Evolutionary conservation across 2,797 vertebrate species (phyloP).

Genomic region (Spinibarbus caldwelli): DNA sequence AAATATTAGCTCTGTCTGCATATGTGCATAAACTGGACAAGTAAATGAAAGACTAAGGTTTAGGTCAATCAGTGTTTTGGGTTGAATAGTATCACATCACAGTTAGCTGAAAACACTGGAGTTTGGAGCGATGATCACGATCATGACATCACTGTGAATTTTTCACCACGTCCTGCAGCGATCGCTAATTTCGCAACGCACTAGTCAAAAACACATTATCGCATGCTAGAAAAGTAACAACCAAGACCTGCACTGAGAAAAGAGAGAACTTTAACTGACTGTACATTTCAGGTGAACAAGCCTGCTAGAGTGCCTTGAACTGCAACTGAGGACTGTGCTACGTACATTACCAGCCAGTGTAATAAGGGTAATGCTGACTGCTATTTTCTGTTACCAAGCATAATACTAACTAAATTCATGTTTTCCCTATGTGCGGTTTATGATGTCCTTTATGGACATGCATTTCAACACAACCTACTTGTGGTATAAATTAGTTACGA

Average conservation of each 20-base stretch:
- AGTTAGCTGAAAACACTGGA: background rate
- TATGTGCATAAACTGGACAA: slow-evolving; percentile 63
- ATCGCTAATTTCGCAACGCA: slow-evolving; percentile 55
- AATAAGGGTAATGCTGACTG: slow-evolving; percentile 21
- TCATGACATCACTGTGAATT: slow-evolving; percentile 82
- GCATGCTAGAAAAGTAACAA: slow-evolving; percentile 68
- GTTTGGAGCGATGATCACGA: slow-evolving; percentile 38
- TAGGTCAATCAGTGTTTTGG: slow-evolving; percentile 7
- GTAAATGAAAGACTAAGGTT: slow-evolving; percentile 51
- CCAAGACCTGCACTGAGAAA: slow-evolving; percentile 67
- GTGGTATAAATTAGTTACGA: background rate
- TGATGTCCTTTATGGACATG: background rate
- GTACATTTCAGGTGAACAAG: slow-evolving; percentile 69
- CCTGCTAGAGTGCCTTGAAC: slow-evolving; percentile 80
- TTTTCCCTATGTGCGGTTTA: background rate
- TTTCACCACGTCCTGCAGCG: slow-evolving; percentile 70
- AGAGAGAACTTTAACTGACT: slow-evolving; percentile 71
- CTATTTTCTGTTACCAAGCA: slow-evolving; percentile 9
- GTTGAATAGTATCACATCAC: background rate
- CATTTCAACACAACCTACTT: background rate
- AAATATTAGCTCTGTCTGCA: slow-evolving; percentile 54
- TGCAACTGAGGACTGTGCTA: slow-evolving; percentile 54
- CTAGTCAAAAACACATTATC: slow-evolving; percentile 62
- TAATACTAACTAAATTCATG: background rate
- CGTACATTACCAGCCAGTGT: slow-evolving; percentile 9